Base-by-base conservation (phyloP, 2,797 vertebrate species). In the Danio albolineatus region DNA sequence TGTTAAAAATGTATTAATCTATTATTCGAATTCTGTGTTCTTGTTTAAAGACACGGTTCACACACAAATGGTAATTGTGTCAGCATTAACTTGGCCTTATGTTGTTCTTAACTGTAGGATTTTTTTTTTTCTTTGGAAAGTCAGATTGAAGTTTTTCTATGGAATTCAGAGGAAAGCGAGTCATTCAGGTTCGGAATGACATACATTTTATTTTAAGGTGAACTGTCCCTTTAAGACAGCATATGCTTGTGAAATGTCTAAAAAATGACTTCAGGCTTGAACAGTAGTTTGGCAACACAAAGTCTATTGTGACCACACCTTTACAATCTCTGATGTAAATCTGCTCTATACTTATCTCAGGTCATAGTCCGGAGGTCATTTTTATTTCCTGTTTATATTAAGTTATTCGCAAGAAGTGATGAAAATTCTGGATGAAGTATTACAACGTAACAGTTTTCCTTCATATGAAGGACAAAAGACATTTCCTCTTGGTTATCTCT, bases 401-500 rank as follows among this genome's bases (percentile, higher is more conserved):
- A 36, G 7, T 36, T 17, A 61, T 74, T 74, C 44, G 21, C 46
- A 54, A 17, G 10, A 38, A 48, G 7, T 13, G 16, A 57, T 57
- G n/a, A 54, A 46, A n/a, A 65, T 4, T 14, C 51, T 10, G 17
- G 38, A 54, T 44, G 6, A 28, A 12, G 53, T 28, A 41, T 53
- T 43, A 64, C 10, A 41, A 57, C n/a, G 38, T 4, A 57, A 57
- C 62, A 4, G 2, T 48, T 78, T 70, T 39, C 12, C 17, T 19
- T 51, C 8, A 19, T 61, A 13, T 51, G 0, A 61, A 36, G 16
- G 17, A 51, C 38, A 71, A 49, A 69, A 49, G 19, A 57, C 44
- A 8, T 28, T 70, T 60, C 54, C 61, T 57, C 41, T 65, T 71
- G 17, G 51, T 78, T 51, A 71, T 61, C 44, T 78, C 17, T 51